Percentiles rank a stretch among this genome's conserved stretches.
These are phyloP conservation scores for Sinelater perroti DNA, from an alignment of 2,888 invertebrate species.

Conservation along the genomic window DNA sequence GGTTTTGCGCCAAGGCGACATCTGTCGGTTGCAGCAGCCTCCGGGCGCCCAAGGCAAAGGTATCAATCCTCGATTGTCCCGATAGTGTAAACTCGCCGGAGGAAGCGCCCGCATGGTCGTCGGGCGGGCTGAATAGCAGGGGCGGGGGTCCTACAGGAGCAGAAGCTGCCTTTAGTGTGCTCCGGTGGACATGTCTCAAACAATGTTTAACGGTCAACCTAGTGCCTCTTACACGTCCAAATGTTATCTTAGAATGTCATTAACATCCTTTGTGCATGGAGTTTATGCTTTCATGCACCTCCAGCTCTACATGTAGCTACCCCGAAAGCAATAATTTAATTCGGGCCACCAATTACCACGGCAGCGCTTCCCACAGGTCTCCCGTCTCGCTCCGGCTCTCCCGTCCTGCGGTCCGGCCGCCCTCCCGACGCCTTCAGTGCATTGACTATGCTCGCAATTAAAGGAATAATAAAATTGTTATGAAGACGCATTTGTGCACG, in stretches of 20 bases:
- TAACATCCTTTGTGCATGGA: constrained; percentile 48
- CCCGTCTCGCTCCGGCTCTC: constrained; percentile 1
- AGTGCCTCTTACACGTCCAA: constrained; percentile 49
- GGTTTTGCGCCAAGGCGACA: too few relatives aligned
- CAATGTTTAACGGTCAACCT: constrained; percentile 50
- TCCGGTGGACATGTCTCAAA: constrained; percentile 54
- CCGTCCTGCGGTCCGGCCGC: not conserved
- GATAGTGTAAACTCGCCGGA: constrained; percentile 21
- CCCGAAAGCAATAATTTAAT: constrained; percentile 26
- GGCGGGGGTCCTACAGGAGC: constrained; percentile 27
- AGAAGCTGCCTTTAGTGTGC: constrained; percentile 42
- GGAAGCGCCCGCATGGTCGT: constrained; percentile 34
- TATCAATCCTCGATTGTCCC: not conserved
- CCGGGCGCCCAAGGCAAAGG: too few relatives aligned
- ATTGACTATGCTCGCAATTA: not conserved
- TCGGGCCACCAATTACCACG: constrained; percentile 6
- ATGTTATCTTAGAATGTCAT: constrained; percentile 58
- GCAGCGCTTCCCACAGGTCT: constrained; percentile 12
- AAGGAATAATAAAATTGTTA: constrained; percentile 10
- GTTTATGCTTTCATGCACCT: constrained; percentile 34
- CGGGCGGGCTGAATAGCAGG: constrained; percentile 29
- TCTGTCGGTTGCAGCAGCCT: too few relatives aligned
- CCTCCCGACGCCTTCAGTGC: not conserved
- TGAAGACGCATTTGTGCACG: constrained; percentile 8
- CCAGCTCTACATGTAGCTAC: constrained; percentile 25